phyloP scores from a whole-genome alignment of 2,888 invertebrate species.

The Ramazzottius varieornatus region DNA sequence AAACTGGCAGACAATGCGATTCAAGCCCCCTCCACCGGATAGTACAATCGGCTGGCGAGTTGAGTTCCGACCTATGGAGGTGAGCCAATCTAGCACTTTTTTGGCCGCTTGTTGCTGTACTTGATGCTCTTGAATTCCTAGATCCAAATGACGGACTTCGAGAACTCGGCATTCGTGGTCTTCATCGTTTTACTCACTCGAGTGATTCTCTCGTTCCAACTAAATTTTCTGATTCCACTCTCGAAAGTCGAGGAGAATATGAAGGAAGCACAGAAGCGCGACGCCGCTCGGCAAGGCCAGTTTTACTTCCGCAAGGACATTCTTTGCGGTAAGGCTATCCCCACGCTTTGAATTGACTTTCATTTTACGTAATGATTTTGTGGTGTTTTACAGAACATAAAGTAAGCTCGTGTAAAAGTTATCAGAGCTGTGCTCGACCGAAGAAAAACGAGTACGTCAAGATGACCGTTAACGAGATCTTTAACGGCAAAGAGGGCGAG shows the following conservation, averaged over 20 bases:
- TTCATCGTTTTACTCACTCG: conserved; percentile 86
- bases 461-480: conserved; percentile 82
- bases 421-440: conserved; percentile 8
- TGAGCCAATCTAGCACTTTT: no score
- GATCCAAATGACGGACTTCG: conserved; percentile 92
- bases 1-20: conserved; percentile 97
- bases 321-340: conserved; percentile 24
- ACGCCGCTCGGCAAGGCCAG: conserved; percentile 51
- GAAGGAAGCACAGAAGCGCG: conserved; percentile 68
- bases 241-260: conserved; percentile 95
- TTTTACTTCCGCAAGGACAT: conserved; percentile 81
- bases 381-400: no score
- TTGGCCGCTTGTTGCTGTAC: no score
- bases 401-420: no score
- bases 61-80: conserved; percentile 88
- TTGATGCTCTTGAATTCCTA: conserved; percentile 10
- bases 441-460: conserved; percentile 28
- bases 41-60: conserved; percentile 95
- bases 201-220: conserved; percentile 77
- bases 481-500: conserved; percentile 62
- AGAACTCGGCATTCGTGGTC: conserved; percentile 93
- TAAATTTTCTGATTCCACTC: conserved; percentile 87
- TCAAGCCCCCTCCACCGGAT: conserved; percentile 76
- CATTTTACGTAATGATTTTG: no score
- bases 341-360: not conserved